phyloP scores from a whole-genome alignment of 2,888 invertebrate genomes.

The Xanthorhoe spadicearia region DNA sequence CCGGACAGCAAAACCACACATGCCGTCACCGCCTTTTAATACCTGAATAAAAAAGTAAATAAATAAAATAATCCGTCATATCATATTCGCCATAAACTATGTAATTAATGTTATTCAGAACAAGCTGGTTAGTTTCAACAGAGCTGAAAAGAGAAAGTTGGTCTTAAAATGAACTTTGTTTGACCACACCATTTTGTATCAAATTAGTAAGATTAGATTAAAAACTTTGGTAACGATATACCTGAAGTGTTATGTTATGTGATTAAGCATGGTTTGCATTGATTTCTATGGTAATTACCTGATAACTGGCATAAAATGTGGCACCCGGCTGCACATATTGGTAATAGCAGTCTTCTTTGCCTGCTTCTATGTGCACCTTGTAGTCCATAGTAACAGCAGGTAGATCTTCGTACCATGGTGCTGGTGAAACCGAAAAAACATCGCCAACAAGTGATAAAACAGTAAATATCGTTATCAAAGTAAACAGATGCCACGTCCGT shows the following conservation, averaged over 20 bases:
- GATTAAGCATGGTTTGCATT: constrained; percentile 17
- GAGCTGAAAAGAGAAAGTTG: constrained; percentile 19
- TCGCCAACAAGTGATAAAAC: constrained; percentile 79
- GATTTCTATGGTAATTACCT: constrained; percentile 84
- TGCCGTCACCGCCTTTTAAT: constrained; percentile 95
- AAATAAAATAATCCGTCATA: neutral
- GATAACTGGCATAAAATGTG: constrained; percentile 96
- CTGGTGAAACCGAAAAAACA: constrained; percentile 81
- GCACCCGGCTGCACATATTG: constrained; percentile 97
- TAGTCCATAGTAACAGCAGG: constrained; percentile 98
- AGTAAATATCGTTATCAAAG: constrained; percentile 77
- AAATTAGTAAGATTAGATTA: neutral
- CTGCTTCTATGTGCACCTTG: constrained; percentile 97
- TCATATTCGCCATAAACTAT: neutral
- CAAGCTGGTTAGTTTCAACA: neutral
- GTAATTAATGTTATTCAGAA: neutral
- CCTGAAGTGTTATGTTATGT: neutral
- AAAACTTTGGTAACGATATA: neutral
- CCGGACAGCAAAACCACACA: constrained; percentile 96
- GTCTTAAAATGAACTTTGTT: neutral
- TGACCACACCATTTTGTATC: neutral
- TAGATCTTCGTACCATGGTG: constrained; percentile 93
- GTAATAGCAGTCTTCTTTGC: constrained; percentile 96
- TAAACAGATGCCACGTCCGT: constrained; percentile 83
- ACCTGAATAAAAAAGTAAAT: constrained; percentile 85